Conservation (phyloP, 2,797 vertebrate species). For the Astyanax mexicanus region DNA sequence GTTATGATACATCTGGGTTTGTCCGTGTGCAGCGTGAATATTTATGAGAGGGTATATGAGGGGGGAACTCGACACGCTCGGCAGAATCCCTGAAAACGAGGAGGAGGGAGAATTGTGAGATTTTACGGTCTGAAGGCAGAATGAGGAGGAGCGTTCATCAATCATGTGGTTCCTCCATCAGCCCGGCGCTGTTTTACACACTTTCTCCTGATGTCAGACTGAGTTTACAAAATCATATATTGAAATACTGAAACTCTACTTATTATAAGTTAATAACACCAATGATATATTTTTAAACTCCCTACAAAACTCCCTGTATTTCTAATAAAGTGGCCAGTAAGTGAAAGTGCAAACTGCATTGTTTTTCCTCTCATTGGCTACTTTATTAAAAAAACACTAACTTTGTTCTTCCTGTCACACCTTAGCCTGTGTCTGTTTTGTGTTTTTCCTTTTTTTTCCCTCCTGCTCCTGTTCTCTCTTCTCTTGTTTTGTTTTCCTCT, state of each 20-base stretch:
- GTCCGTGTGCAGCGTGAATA: slow-evolving; percentile 46
- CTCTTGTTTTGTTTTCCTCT: too few species aligned
- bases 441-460: too few species aligned
- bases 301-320: too few species aligned
- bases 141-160: background rate
- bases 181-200: background rate
- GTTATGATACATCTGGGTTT: slow-evolving; percentile 44
- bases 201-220: background rate
- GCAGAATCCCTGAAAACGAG: background rate
- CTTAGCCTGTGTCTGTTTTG: too few species aligned
- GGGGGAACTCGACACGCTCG: background rate
- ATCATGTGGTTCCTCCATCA: background rate
- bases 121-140: background rate
- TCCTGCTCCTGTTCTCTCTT: too few species aligned
- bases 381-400: too few species aligned
- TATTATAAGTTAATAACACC: too few species aligned
- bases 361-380: too few species aligned
- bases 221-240: background rate
- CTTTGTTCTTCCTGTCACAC: too few species aligned
- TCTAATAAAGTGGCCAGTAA: too few species aligned
- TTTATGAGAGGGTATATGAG: slow-evolving; percentile 35
- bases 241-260: background rate
- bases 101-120: background rate
- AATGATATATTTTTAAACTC: too few species aligned
- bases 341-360: too few species aligned